Base-by-base conservation (phyloP, 2,888 invertebrate species). In the Aricia artaxerxes region DNA sequence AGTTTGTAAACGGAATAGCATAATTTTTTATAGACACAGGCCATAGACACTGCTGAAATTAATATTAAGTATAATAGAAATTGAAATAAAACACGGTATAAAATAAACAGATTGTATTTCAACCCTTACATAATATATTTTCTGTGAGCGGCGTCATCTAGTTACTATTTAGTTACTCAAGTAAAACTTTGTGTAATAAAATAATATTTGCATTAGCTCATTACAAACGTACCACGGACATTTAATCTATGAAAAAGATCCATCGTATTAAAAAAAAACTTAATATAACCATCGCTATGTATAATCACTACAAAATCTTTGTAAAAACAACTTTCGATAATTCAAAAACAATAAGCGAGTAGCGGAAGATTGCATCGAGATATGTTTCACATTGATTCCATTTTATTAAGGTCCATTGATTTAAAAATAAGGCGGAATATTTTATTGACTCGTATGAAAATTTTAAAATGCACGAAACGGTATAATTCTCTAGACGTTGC, bases 61-160 rank as follows among this genome's bases (percentile, higher is more conserved):
- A 3, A 53, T 3, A 53, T 1, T 4, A 13, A 38, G 2, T 44
- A 13, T 13, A 53, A 53, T 53, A 53, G 4, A 53, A 53, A 64
- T 64, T 64, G 31, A 64, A 84, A 83, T 81, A 82, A 82, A 82
- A 81, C 79, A 72, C 77, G 80, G 79, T 78, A 80, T 82, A 82
- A 82, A 83, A 85, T 84, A 85, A 86, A 85, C 84, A 85, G 82
- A 86, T 84, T 85, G 84, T 85, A 85, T 85, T 86, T 84, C 81
- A 83, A 84, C 82, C 84, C 82, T 83, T 84, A 84, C 84, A 84
- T 80, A 80, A 61, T 77, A 53, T 80, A 80, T 79, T 78, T 78
- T 79, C 72, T 79, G 64, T 82, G 80, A 81, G 77, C 78, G 75
- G 79, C 79, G 73, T 79, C 31, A 73, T 80, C 78, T 79, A 80